phyloP scores from a whole-genome alignment of 2,113 vertebrate species.

The Agapornis roseicollis region DNA sequence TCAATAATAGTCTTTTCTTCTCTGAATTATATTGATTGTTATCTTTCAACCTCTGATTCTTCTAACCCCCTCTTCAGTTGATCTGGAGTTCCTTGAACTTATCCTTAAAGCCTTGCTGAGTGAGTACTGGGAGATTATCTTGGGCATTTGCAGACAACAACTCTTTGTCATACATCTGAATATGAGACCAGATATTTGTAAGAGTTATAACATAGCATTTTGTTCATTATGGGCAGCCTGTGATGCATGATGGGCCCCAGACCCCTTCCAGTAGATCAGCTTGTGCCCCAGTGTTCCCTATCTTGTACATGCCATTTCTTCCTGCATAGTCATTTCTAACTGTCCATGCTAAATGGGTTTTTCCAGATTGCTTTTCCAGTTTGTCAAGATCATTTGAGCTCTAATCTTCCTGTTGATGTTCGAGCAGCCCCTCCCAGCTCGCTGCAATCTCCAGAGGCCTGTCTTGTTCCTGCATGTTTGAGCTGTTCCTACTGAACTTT shows the following conservation, averaged over 20 bases:
- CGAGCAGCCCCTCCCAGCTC: constrained; percentile 18
- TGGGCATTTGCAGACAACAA: background rate
- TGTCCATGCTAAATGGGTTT: background rate
- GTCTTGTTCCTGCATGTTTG: constrained; percentile 2
- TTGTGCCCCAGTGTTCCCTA: background rate
- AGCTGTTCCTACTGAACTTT: background rate
- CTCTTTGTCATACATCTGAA: background rate
- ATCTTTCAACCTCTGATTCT: background rate
- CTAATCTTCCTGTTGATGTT: background rate
- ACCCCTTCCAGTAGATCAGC: background rate
- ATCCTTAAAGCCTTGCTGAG: background rate
- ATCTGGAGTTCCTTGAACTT: background rate
- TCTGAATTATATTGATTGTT: background rate
- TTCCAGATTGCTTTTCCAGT: constrained; percentile 37
- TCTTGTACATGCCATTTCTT: background rate
- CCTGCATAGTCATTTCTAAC: background rate
- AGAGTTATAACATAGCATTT: background rate
- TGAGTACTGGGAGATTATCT: background rate
- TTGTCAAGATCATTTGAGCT: constrained; percentile 16
- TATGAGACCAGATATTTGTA: background rate
- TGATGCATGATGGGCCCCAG: background rate
- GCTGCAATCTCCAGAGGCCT: background rate
- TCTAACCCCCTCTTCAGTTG: background rate
- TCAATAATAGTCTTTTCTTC: background rate
- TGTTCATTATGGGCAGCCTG: background rate